These are phyloP conservation scores for Eupleurogrammus muticus DNA, from an alignment of 2,797 vertebrate genomes.

Conservation along the genomic window DNA sequence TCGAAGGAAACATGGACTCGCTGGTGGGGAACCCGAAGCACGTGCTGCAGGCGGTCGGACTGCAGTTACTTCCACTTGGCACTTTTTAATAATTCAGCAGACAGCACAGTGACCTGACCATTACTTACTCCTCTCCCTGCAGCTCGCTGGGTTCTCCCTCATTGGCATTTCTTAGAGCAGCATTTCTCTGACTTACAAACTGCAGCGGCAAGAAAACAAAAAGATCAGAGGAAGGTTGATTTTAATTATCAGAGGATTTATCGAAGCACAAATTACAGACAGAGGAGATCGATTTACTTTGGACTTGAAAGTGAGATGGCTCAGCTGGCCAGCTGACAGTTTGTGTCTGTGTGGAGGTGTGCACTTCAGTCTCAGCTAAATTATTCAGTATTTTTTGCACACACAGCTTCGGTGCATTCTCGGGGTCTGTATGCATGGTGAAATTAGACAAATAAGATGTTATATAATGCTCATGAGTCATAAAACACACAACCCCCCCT, in stretches of 20 bases:
- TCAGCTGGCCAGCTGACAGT: slow-evolving; percentile 33
- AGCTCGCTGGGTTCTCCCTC: not conserved
- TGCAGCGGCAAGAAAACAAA: slow-evolving; percentile 19
- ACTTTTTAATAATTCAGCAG: slow-evolving; percentile 73
- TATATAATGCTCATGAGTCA: slow-evolving; percentile 43
- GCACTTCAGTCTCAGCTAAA: slow-evolving; percentile 59
- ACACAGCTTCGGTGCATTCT: slow-evolving; percentile 33
- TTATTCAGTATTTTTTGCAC: slow-evolving; percentile 64
- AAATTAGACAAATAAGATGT: slow-evolving; percentile 40
- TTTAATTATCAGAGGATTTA: slow-evolving; percentile 12
- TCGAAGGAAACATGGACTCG: slow-evolving; percentile 13
- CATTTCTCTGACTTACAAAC: slow-evolving; percentile 22
- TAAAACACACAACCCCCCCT: slow-evolving; percentile 23
- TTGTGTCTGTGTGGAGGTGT: slow-evolving; percentile 38
- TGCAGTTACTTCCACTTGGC: slow-evolving; percentile 48
- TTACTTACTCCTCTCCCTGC: slow-evolving; percentile 29
- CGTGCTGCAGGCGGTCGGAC: slow-evolving; percentile 29
- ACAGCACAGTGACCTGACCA: slow-evolving; percentile 51
- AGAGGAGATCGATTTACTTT: slow-evolving; percentile 22
- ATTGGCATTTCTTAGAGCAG: slow-evolving; percentile 11
- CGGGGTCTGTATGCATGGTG: slow-evolving; percentile 11
- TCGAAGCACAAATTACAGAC: slow-evolving; percentile 13
- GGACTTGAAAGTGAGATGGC: slow-evolving; percentile 46
- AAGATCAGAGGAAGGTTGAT: not conserved
- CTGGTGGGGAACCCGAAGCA: slow-evolving; percentile 23